Conservation (phyloP, 2,888 invertebrate species). For the Calameuta pallipes region DNA sequence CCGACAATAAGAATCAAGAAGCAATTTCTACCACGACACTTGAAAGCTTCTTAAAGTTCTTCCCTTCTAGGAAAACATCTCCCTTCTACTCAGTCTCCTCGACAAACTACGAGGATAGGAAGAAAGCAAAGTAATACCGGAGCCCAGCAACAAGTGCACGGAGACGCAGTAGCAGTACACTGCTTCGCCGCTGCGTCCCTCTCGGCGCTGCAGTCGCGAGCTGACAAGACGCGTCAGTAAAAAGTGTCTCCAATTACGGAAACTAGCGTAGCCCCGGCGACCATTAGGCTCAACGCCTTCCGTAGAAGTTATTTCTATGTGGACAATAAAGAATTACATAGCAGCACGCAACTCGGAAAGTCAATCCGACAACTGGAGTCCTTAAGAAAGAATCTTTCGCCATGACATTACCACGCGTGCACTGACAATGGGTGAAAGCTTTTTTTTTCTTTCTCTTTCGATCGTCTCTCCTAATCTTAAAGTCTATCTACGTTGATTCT, state of each 20-base stretch:
- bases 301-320: not conserved
- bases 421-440: not conserved
- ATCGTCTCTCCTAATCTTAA: not conserved
- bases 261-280: slow-evolving; percentile 9
- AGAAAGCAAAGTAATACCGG: not conserved
- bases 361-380: not conserved
- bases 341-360: not conserved
- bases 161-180: not conserved
- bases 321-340: not conserved
- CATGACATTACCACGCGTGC: not conserved
- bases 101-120: not conserved
- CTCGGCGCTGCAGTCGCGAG: not conserved
- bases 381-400: slow-evolving; percentile 1
- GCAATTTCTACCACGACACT: not conserved
- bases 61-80: not conserved
- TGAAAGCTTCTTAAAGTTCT: not conserved
- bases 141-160: slow-evolving; percentile 38
- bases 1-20: not conserved
- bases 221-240: not conserved
- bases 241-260: slow-evolving; percentile 31
- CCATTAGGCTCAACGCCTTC: not conserved
- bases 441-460: not conserved
- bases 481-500: not conserved
- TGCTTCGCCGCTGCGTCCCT: not conserved
- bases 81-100: not conserved